phyloP scores from a whole-genome alignment of 2,888 invertebrate species.

The Maniola hyperantus region DNA sequence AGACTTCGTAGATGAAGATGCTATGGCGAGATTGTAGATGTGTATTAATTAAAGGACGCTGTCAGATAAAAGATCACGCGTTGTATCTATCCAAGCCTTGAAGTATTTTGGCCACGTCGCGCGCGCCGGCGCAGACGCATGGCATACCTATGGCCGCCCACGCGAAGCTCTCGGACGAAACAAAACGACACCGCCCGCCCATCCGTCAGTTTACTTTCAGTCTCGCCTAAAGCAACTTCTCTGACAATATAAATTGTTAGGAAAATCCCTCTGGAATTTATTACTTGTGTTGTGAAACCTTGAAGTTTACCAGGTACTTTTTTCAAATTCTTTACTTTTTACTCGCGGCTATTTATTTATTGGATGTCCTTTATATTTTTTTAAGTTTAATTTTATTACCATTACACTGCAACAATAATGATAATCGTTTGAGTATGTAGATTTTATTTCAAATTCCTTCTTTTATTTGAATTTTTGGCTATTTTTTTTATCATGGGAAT shows the following conservation, averaged over 20 bases:
- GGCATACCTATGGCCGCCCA: slow-evolving; percentile 56
- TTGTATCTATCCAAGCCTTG: slow-evolving; percentile 39
- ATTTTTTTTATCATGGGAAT: not conserved
- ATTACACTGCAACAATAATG: too few relatives aligned
- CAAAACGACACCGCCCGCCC: slow-evolving; percentile 59
- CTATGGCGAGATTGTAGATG: too few relatives aligned
- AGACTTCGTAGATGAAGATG: too few relatives aligned
- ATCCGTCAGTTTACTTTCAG: slow-evolving; percentile 68
- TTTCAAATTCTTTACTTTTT: not conserved
- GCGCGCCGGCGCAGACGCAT: slow-evolving; percentile 60
- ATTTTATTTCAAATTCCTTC: not conserved
- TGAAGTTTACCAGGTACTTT: slow-evolving; percentile 22
- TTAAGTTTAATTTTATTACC: too few relatives aligned
- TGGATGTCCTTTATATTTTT: too few relatives aligned
- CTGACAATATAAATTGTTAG: slow-evolving; percentile 31
- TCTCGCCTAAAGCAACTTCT: slow-evolving; percentile 65
- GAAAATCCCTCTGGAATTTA: slow-evolving; percentile 19
- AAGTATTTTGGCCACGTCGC: slow-evolving; percentile 59
- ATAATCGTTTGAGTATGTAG: too few relatives aligned
- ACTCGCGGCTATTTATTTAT: not conserved
- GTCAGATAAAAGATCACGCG: not conserved
- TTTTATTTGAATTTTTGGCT: not conserved
- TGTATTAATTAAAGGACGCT: too few relatives aligned
- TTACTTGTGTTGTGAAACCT: slow-evolving; percentile 23
- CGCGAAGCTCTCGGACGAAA: slow-evolving; percentile 66